Evolutionary conservation across 2,797 vertebrate genomes (phyloP).

Genomic region (Melanotaenia maccullochi): DNA sequence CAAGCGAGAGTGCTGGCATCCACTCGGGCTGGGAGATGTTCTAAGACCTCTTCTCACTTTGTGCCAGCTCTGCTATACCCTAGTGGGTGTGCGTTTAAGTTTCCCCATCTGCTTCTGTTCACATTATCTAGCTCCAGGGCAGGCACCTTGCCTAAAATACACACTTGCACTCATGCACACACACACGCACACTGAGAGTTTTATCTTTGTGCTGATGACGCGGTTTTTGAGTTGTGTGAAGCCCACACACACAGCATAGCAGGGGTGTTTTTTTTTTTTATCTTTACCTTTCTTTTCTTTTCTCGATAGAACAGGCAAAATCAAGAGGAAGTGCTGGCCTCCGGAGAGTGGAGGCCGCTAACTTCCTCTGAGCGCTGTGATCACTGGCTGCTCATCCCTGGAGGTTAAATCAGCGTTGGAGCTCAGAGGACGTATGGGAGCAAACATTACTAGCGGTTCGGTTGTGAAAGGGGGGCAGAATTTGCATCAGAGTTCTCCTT

Average conservation of each 20-base stretch:
- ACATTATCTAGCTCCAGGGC: conserved; percentile 84
- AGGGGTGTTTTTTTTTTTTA: conserved; percentile 73
- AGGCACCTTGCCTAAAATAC: conserved; percentile 82
- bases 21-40: conserved; percentile 80
- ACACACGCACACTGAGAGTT: conserved; percentile 59
- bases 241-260: conserved; percentile 79
- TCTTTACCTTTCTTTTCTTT: conserved; percentile 75
- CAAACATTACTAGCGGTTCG: conserved; percentile 61
- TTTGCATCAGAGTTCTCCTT: conserved; percentile 67
- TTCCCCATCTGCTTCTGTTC: conserved; percentile 84
- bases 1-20: conserved; percentile 77
- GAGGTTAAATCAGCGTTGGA: conserved; percentile 74
- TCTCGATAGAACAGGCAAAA: conserved; percentile 71
- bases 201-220: conserved; percentile 83
- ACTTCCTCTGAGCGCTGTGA: conserved; percentile 81
- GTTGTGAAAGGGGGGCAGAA: conserved; percentile 62
- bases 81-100: conserved; percentile 83
- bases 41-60: conserved; percentile 82
- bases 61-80: conserved; percentile 83
- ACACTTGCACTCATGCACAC: conserved; percentile 61
- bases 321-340: conserved; percentile 78
- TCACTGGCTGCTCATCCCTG: conserved; percentile 73
- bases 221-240: conserved; percentile 81
- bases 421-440: conserved; percentile 68
- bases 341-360: conserved; percentile 78